Percentiles rank a stretch among this genome's conserved stretches.
Evolutionary conservation across 2,888 invertebrate species (phyloP).

Genomic region (Harmothoe impar): DNA sequence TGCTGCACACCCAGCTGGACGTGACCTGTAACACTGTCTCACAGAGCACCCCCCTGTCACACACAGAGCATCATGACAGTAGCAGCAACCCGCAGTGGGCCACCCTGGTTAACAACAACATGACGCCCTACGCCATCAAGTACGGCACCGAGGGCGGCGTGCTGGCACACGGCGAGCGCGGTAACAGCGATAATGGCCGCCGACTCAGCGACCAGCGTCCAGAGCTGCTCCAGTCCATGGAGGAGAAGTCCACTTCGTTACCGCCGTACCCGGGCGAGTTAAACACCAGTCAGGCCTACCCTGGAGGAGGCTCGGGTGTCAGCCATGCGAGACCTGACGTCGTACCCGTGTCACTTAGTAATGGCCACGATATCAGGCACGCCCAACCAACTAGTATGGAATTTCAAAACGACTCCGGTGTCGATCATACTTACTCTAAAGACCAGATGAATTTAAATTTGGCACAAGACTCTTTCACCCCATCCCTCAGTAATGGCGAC

Average conservation of each 20-base stretch:
- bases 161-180: constrained; percentile 41
- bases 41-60: neutral
- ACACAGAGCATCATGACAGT: neutral
- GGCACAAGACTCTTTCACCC: neutral
- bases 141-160: constrained; percentile 32
- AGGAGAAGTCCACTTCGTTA: neutral
- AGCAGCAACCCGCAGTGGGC: constrained; percentile 10
- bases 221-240: constrained; percentile 53
- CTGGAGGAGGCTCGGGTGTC: neutral
- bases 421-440: neutral
- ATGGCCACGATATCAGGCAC: neutral
- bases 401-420: neutral
- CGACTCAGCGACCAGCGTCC: constrained; percentile 37
- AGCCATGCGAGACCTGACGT: constrained; percentile 30
- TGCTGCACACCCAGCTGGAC: neutral
- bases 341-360: constrained; percentile 25
- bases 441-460: neutral
- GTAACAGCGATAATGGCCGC: neutral
- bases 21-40: too few relatives aligned
- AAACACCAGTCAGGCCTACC: neutral
- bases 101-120: neutral
- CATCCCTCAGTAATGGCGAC: constrained; percentile 32
- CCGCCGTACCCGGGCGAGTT: neutral
- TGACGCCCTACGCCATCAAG: neutral
- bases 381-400: neutral